Conservation (phyloP, 2,797 vertebrate genomes). For the Menidia menidia region DNA sequence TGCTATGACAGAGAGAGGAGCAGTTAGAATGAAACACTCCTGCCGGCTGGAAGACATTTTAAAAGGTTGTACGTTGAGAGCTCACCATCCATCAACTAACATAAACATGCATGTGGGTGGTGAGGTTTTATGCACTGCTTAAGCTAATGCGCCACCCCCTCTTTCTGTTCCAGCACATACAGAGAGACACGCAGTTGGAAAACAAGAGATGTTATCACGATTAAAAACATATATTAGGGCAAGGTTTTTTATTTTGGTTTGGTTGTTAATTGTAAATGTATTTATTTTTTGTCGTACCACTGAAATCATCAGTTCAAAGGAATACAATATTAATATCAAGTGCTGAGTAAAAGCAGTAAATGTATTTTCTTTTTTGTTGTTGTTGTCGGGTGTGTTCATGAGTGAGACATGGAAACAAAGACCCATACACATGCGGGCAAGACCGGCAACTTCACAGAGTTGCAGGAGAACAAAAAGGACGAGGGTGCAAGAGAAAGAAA, state of each 20-base stretch:
- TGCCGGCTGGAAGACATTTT: slow-evolving; percentile 21
- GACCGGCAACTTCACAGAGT: slow-evolving; percentile 49
- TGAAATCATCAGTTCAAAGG: neutral
- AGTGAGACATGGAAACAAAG: slow-evolving; percentile 36
- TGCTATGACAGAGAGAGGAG: slow-evolving; percentile 52
- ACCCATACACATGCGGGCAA: slow-evolving; percentile 75
- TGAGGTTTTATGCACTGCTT: slow-evolving; percentile 15
- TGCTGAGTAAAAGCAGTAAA: neutral
- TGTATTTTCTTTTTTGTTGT: neutral
- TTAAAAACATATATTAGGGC: slow-evolving; percentile 64
- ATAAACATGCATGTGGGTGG: slow-evolving; percentile 6
- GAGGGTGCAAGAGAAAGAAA: slow-evolving; percentile 33
- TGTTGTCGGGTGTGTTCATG: neutral
- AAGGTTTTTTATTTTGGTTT: slow-evolving; percentile 4
- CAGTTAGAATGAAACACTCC: slow-evolving; percentile 34
- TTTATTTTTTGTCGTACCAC: neutral
- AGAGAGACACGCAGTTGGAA: slow-evolving; percentile 40
- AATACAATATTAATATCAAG: neutral
- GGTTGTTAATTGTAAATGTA: neutral
- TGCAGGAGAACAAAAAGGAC: slow-evolving; percentile 47
- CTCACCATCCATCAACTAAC: neutral
- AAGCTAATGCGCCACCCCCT: neutral
- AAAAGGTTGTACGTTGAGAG: slow-evolving; percentile 13
- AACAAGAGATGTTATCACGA: slow-evolving; percentile 27
- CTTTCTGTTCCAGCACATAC: slow-evolving; percentile 22